Base-by-base conservation (phyloP, 2,113 vertebrate genomes). In the Ibidorhyncha struthersii region DNA sequence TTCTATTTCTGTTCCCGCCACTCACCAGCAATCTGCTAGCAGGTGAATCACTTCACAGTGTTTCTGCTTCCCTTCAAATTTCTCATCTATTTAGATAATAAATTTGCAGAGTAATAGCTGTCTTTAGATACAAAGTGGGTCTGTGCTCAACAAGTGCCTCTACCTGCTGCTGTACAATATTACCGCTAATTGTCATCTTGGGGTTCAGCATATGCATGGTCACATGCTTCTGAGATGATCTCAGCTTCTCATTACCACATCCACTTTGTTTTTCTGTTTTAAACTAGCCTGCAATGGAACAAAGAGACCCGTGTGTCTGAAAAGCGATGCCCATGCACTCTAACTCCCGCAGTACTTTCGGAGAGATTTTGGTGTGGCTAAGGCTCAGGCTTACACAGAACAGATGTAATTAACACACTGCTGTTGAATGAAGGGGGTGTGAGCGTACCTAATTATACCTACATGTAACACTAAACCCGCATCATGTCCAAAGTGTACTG, bases 291-390 rank as follows among this genome's bases (percentile, higher is more conserved):
- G 63, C 4, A 12, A 6, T 21, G 79, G 38, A 52, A 47, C 6
- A 74, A 65, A 52, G 26, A 8, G 77, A 61, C 5, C 3, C 0
- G 0, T 3, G 22, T 5, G 27, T 2, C 40, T 25, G 32, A 16
- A 21, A 61, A 56, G 19, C 0, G 19, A 30, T 29, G 82, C 12
- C n/a, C 5, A 21, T 0, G 59, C 5, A 10, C 21, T 12, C 30
- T 1, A 15, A 11, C 25, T 43, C 36, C 84, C 10, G 36, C 13
- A 41, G 81, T 9, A 40, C 27, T 40, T 36, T 11, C 21, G 36
- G 66, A 16, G 3, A 2, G 15, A 14, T 1, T 45, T 45, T 45
- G 27, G 14, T 2, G 32, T 3, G 17, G 58, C 49, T 38, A 2
- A 10, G 21, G 59, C 55, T 47, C 36, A 22, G 27, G 9, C 29